Conservation (phyloP, 1,140 invertebrate species). For the Ceratoteleas bidentatus region DNA sequence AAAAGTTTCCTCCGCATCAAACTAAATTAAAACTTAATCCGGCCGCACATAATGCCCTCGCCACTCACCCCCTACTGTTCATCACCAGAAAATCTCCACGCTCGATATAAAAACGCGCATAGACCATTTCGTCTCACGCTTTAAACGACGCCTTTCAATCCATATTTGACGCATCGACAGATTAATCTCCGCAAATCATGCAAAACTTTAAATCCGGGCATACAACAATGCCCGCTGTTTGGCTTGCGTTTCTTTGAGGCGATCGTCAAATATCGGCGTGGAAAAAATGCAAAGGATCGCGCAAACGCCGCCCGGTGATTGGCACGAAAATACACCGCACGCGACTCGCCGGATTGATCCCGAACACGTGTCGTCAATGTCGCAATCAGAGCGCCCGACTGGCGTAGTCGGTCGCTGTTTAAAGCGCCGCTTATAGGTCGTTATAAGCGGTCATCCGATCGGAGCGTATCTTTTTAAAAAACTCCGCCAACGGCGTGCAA, state of each 20-base stretch:
- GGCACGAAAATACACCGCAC: slow-evolving; percentile 80
- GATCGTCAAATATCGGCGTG: slow-evolving; percentile 29
- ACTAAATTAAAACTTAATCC: neutral
- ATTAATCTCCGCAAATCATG: slow-evolving; percentile 38
- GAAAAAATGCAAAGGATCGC: slow-evolving; percentile 55
- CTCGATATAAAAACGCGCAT: neutral
- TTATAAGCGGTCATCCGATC: slow-evolving; percentile 72
- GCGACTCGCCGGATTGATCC: slow-evolving; percentile 79
- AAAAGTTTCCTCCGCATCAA: too few species aligned
- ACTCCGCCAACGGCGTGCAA: slow-evolving; percentile 15
- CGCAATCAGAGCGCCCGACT: slow-evolving; percentile 78
- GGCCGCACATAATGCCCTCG: neutral
- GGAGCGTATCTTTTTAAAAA: slow-evolving; percentile 47
- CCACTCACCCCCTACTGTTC: neutral
- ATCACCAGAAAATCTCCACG: neutral
- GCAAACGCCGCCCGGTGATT: slow-evolving; percentile 71
- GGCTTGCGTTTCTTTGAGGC: slow-evolving; percentile 49
- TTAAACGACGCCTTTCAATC: slow-evolving; percentile 13
- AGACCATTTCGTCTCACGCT: neutral
- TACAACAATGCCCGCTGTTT: slow-evolving; percentile 33
- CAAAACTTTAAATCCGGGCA: slow-evolving; percentile 51
- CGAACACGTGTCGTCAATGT: slow-evolving; percentile 79
- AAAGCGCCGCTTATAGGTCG: slow-evolving; percentile 80
- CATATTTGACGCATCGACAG: slow-evolving; percentile 27
- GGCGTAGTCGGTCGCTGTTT: slow-evolving; percentile 68